These are phyloP conservation scores for Dolichopus griseipennis DNA, from an alignment of 2,888 invertebrate species.

Conservation along the genomic window DNA sequence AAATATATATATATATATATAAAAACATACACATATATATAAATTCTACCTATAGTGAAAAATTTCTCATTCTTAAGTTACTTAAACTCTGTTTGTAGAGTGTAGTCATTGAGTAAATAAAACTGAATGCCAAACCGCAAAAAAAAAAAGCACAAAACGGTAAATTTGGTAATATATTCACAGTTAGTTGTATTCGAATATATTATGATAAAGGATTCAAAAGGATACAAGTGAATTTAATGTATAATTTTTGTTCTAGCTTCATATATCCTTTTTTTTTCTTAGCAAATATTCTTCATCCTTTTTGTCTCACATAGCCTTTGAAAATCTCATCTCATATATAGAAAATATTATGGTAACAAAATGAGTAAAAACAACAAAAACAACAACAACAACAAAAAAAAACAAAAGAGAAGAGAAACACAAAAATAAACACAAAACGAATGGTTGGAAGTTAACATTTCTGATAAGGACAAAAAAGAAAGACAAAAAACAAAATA, in stretches of 20 bases:
- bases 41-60: too few relatives aligned
- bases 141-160: too few relatives aligned
- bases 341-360: background rate
- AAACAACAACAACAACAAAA: background rate
- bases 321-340: background rate
- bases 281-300: background rate
- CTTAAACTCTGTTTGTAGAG: too few relatives aligned
- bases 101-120: background rate
- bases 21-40: too few relatives aligned
- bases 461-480: conserved; percentile 3
- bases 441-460: conserved; percentile 6
- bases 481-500: background rate
- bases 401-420: too few relatives aligned
- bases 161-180: too few relatives aligned
- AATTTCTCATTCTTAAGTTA: too few relatives aligned
- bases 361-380: background rate
- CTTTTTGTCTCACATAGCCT: background rate
- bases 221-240: conserved; percentile 5
- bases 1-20: too few relatives aligned
- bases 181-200: background rate
- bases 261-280: background rate
- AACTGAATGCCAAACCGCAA: background rate
- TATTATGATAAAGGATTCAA: background rate
- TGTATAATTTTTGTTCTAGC: conserved; percentile 1
- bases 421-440: background rate